Evolutionary conservation across 2,888 invertebrate genomes (phyloP).

Genomic region (Chloroclysta siterata): DNA sequence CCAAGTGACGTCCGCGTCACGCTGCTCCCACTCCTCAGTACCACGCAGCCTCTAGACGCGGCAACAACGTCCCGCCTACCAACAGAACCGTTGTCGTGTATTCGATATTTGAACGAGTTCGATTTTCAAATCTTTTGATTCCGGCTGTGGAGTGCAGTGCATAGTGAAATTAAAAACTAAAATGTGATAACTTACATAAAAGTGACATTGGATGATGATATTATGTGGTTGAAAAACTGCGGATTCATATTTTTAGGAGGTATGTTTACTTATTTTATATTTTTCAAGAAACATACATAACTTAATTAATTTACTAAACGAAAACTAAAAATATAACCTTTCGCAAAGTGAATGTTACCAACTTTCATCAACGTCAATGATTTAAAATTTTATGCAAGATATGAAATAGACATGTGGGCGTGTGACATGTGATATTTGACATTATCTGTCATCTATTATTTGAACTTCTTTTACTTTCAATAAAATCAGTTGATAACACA

Average conservation of each 20-base stretch:
- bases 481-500: no score
- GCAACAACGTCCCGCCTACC: constrained; percentile 50
- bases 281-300: no score
- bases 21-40: constrained; percentile 68
- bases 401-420: no score
- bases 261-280: constrained; percentile 16
- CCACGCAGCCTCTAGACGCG: constrained; percentile 74
- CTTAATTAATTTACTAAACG: no score
- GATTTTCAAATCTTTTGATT: constrained; percentile 30
- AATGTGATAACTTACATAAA: constrained; percentile 24
- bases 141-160: constrained; percentile 75
- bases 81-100: constrained; percentile 5
- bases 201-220: constrained; percentile 33
- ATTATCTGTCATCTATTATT: no score
- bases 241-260: constrained; percentile 31
- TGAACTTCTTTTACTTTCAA: no score
- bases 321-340: no score
- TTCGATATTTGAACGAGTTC: constrained; percentile 25
- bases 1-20: constrained; percentile 62
- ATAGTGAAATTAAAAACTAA: constrained; percentile 48
- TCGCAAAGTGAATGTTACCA: no score
- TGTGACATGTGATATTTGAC: no score
- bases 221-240: constrained; percentile 33
- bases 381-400: no score
- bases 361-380: no score